Evolutionary conservation across 2,797 vertebrate genomes (phyloP).

Genomic region (Phataginus tricuspis): DNA sequence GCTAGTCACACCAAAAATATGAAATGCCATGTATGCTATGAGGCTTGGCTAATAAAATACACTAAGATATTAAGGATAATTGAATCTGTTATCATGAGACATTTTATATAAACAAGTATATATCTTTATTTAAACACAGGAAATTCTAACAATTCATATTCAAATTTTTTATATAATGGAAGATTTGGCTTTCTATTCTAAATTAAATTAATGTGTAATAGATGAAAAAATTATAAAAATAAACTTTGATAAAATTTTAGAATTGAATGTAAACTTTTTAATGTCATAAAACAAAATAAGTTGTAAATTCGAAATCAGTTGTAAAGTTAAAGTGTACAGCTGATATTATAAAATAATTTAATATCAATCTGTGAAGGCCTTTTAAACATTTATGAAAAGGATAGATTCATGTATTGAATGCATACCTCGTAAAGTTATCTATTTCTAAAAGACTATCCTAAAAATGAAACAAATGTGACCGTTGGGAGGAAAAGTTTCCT

Average conservation of each 20-base stretch:
- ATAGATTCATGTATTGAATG: background rate
- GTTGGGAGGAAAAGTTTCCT: background rate
- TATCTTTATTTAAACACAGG: background rate
- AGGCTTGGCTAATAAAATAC: background rate
- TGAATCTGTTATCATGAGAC: background rate
- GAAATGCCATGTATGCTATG: fast-evolving
- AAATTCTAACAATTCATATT: background rate
- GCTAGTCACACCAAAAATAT: background rate
- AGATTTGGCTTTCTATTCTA: background rate
- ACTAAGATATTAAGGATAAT: background rate
- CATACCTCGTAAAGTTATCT: background rate
- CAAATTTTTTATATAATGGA: background rate
- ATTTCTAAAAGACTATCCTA: background rate
- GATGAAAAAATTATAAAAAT: background rate
- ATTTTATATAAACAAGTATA: background rate
- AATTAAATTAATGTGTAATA: background rate
- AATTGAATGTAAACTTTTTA: background rate
- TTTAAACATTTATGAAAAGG: background rate
- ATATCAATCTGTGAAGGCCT: background rate
- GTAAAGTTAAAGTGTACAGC: background rate
- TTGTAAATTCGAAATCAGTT: background rate
- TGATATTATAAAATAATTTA: background rate
- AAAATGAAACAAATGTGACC: background rate
- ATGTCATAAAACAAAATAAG: background rate
- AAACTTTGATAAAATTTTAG: background rate